phyloP scores from a whole-genome alignment of 2,113 vertebrate species.

The Willisornis vidua region DNA sequence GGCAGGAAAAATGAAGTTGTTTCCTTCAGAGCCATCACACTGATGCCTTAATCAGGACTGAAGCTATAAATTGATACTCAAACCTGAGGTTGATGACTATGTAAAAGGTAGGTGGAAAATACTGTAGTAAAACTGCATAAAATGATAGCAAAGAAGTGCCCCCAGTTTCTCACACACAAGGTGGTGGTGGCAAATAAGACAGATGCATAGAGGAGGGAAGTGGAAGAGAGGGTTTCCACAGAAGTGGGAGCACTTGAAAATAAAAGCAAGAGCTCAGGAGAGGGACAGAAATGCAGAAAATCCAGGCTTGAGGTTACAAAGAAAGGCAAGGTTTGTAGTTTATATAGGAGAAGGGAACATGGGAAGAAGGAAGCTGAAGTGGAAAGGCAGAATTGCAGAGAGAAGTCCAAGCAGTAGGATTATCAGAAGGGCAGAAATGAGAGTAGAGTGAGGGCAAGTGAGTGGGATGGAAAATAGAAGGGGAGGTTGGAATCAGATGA shows the following conservation, averaged over 20 bases:
- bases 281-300: background rate
- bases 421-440: background rate
- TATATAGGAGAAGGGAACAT: background rate
- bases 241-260: background rate
- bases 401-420: background rate
- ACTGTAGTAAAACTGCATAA: background rate
- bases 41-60: background rate
- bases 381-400: background rate
- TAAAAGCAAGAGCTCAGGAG: background rate
- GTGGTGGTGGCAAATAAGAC: background rate
- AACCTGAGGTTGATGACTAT: background rate
- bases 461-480: background rate
- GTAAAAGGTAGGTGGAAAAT: background rate
- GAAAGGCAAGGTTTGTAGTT: background rate
- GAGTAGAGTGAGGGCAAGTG: background rate
- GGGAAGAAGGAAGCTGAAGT: background rate
- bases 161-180: background rate
- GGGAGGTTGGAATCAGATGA: background rate
- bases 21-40: background rate
- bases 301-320: background rate
- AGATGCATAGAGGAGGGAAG: background rate
- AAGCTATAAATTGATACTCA: background rate
- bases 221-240: background rate
- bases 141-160: background rate
- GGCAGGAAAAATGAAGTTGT: background rate